Evolutionary conservation across 2,113 vertebrate genomes (phyloP), one percentile per base, ranked within the genome.

Genomic region (Dissostichus mawsoni): DNA sequence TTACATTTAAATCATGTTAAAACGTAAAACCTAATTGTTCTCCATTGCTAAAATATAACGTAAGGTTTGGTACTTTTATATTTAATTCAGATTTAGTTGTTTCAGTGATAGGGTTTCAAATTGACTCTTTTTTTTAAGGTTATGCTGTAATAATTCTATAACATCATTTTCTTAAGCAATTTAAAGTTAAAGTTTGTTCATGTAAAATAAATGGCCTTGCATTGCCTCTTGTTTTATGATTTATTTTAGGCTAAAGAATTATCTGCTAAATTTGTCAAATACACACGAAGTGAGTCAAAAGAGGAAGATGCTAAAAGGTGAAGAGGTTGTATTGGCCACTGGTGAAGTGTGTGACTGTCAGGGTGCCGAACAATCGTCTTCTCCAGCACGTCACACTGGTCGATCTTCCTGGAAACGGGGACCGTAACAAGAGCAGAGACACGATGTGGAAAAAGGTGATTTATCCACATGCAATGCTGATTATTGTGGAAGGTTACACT

Each of bases 341-440:
- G 4, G 89, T 92, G 59, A 90, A 90, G 61, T 83, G 83, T 85
- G 83, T 92, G 56, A 92, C 80, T 20, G 16, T 91, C 62, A 86
- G 12, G 52, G 84, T 92, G 23, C 91, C 87, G 0, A 5, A 48
- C 1, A 78, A 58, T 18, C 41, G 65, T 2, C 41, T 88, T 64
- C 89, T 88, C 0, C 69, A 76, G 69, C 73, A 87, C 11, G 63
- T 92, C 69, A 89, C 84, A 63, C 41, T 89, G 33, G 88, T 91
- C 66, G 91, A 92, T 29, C 81, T 92, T 85, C 90, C 89, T 78
- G 91, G 90, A 80, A 89, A 33, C 74, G 90, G 91, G 2, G 89
- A 92, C 41, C 17, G 75, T 25, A 91, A 92, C 79, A 89, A 87
- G 33, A 84, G 74, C 18, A 68, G 90, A 80, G 74, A 90, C 55